These are phyloP conservation scores for Borostomias antarcticus DNA, from an alignment of 2,797 vertebrate species.

Conservation along the genomic window DNA sequence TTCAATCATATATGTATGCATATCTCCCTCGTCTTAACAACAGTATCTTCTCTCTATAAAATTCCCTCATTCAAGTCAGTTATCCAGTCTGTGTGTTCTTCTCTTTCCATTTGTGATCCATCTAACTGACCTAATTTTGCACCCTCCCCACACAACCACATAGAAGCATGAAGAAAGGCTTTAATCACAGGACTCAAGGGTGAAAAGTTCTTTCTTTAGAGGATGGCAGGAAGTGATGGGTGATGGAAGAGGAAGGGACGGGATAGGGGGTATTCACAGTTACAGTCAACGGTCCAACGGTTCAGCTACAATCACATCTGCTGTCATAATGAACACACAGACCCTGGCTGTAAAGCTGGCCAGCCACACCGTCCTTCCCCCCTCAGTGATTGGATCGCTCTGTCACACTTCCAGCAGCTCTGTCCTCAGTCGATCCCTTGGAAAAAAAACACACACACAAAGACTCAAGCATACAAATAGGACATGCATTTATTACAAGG, in stretches of 20 bases:
- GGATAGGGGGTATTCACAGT: conserved; percentile 68
- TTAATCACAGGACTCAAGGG: conserved; percentile 78
- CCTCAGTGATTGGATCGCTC: conserved; percentile 37
- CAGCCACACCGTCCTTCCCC: conserved; percentile 46
- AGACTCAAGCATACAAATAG: conserved; percentile 22
- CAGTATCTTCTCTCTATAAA: conserved; percentile 62
- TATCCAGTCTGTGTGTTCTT: conserved; percentile 76
- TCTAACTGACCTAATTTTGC: conserved; percentile 73
- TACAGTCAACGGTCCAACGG: conserved; percentile 78
- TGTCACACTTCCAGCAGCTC: conserved; percentile 80
- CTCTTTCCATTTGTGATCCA: conserved; percentile 60
- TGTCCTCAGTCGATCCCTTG: conserved; percentile 76
- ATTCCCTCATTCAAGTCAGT: conserved; percentile 76
- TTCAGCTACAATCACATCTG: conserved; percentile 83
- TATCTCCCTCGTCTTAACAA: conserved; percentile 69
- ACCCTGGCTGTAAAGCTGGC: conserved; percentile 52
- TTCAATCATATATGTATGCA: conserved; percentile 73
- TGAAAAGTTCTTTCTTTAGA: conserved; percentile 79
- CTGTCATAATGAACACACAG: conserved; percentile 79
- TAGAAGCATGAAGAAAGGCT: conserved; percentile 79
- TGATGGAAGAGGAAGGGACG: conserved; percentile 47
- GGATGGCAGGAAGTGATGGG: conserved; percentile 75
- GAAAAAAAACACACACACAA: conserved; percentile 28
- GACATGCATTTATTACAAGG: conserved; percentile 10
- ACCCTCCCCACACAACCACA: conserved; percentile 76